Evolutionary conservation across 1,140 invertebrate species (phyloP), one percentile per base, ranked within the genome.

Genomic region (Drosophila kanapiae): DNA sequence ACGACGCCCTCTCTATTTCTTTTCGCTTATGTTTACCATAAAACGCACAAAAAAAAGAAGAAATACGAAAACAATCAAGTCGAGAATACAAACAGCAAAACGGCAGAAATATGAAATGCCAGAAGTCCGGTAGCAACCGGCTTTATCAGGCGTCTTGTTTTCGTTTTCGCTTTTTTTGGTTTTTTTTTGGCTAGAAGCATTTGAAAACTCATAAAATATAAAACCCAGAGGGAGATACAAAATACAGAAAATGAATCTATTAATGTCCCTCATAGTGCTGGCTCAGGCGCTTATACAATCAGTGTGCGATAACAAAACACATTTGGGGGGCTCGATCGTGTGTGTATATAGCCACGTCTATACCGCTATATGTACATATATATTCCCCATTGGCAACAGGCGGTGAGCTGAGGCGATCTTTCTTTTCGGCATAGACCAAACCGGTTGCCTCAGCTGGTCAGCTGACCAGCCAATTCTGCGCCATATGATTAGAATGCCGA

Each of bases 301-400:
- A 18, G 13, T 43, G 77, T 47, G 77, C 72, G 84, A 88, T 87
- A 87, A 88, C 65, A 69, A 23, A 23, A 81, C 61, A 61, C 79
- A 82, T 87, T 87, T 80, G 80, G 84, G 84, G 84, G 84, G 84
- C 84, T 87, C 84, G 84, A 78, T 87, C 84, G 71, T 27, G 47
- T 27, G 47, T 54, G 43, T 65, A 56, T 61, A 51, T 42, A 68
- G 76, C 83, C 83, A 86, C 83, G 83, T 88, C 71, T 57, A 65
- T 64, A 18, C 45, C 14, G 18, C 23, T 23, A 38, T 47, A 47
- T 27, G 42, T 47, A 74, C 48, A 10, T 78, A 59, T 51, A 10
- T 80, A 62, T 56, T 10, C 45, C 56, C 77, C 68, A 85, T 84
- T 86, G 79, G 82, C 82, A 86, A 86, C 82, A 86, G 82, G 60